Evolutionary conservation across 2,797 vertebrate species (phyloP), one percentile per base, ranked within the genome.

Genomic region (Enteromius treurensis): DNA sequence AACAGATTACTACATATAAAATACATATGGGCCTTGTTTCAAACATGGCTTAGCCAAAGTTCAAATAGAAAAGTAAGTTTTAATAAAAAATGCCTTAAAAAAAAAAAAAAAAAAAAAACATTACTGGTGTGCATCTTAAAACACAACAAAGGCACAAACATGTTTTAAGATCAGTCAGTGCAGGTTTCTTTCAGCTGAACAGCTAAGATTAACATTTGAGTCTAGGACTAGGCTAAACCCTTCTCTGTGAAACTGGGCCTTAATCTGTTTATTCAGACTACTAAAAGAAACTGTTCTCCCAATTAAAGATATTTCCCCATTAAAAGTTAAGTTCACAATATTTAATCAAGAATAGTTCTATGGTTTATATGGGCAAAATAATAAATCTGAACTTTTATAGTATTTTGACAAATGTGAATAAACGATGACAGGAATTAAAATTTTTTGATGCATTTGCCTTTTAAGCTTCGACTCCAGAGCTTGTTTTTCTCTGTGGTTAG

Each of bases 401-500:
- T 3, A 51, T 37, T 40, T 11, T 69, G 32, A 45, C 10, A 21
- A 15, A 42, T 3, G 10, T 74, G 29, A 53, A 49, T 53, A n/a
- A 53, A 34, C 7, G 5, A 23, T 23, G 49, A 74, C 29, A 34
- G 1, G 21, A 53, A 21, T 34, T 21, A 0, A 0, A 21, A 13
- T 53, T 40, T 53, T 10, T n/a, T 5, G 5, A 32, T 14, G 19
- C 34, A 37, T 21, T 53, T 11, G 73, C 53, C 37, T 69, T 84
- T 26, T 32, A 58, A 64, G 45, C 60, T 85, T 83, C 49, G 55
- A 79, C 58, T 80, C 55, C 78, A 62, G 65, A 73, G 77, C 21
- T 78, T 83, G 42, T 78, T 86, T 84, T 73, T 86, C 74, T 83
- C 68, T 79, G 79, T 78, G 80, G 74, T 85, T 71, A 70, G 49